phyloP scores from a whole-genome alignment of 2,797 vertebrate genomes.

The Artibeus lituratus region DNA sequence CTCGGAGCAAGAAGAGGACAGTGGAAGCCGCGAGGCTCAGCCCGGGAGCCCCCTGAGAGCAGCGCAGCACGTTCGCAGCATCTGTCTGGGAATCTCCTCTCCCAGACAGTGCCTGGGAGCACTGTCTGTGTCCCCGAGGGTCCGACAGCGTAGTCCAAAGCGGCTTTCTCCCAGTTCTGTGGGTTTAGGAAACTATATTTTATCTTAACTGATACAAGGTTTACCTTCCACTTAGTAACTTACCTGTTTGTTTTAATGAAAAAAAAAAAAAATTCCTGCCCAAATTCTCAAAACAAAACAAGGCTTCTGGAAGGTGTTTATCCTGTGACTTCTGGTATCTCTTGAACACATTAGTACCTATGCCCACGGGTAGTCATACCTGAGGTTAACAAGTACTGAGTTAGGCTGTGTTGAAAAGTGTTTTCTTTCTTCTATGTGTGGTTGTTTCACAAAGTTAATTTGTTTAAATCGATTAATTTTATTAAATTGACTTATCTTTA shows the following conservation, averaged over 20 bases:
- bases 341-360: not conserved
- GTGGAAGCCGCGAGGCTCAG: not conserved
- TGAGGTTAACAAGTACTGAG: not conserved
- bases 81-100: slow-evolving; percentile 55
- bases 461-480: not conserved
- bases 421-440: not conserved
- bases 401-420: not conserved
- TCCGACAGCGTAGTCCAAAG: not conserved
- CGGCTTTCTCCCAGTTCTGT: not conserved
- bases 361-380: not conserved
- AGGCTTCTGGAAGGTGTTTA: not conserved
- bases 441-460: not conserved
- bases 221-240: not conserved
- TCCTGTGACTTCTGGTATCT: not conserved
- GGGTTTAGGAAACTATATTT: not conserved
- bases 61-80: not conserved
- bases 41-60: not conserved
- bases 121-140: not conserved
- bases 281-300: not conserved
- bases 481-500: not conserved
- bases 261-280: not conserved
- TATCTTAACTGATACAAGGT: not conserved
- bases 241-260: not conserved
- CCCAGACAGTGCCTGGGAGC: no score
- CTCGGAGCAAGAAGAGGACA: not conserved